Evolutionary conservation across 2,797 vertebrate species (phyloP).

Genomic region (Denticeps clupeoides): DNA sequence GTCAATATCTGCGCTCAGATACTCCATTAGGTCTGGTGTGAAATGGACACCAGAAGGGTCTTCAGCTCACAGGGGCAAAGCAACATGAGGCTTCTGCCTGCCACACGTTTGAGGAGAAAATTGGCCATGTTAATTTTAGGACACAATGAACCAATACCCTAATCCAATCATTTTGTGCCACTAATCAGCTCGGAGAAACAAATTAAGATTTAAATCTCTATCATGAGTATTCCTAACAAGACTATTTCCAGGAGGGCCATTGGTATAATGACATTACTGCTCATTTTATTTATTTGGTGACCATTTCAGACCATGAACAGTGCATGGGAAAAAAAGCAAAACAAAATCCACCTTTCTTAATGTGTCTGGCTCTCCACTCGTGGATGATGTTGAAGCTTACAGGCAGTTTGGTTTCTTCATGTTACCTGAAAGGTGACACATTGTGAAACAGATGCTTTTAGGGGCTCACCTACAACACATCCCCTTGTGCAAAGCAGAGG

Average conservation of each 20-base stretch:
- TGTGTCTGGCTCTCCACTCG: too few species aligned
- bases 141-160: constrained; percentile 7
- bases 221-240: constrained; percentile 18
- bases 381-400: too few species aligned
- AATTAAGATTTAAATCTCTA: constrained; percentile 23
- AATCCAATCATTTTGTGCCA: constrained; percentile 20
- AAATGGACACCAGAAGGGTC: constrained; percentile 12
- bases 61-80: constrained; percentile 10
- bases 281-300: constrained; percentile 20
- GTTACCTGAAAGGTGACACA: too few species aligned
- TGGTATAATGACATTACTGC: constrained; percentile 23
- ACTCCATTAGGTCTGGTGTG: constrained; percentile 13
- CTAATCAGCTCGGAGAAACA: constrained; percentile 19
- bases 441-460: too few species aligned
- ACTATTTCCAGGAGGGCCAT: constrained; percentile 10
- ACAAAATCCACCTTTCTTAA: too few species aligned
- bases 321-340: too few species aligned
- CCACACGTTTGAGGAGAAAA: not conserved
- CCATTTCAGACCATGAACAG: constrained; percentile 24
- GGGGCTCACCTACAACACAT: too few species aligned
- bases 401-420: too few species aligned
- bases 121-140: not conserved
- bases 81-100: not conserved
- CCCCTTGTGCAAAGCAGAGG: too few species aligned
- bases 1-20: constrained; percentile 4